A percentile compares a stretch with the other conserved stretches of the same genome.
Evolutionary conservation across 2,113 vertebrate genomes (phyloP).

Genomic region (Tringa solitaria): DNA sequence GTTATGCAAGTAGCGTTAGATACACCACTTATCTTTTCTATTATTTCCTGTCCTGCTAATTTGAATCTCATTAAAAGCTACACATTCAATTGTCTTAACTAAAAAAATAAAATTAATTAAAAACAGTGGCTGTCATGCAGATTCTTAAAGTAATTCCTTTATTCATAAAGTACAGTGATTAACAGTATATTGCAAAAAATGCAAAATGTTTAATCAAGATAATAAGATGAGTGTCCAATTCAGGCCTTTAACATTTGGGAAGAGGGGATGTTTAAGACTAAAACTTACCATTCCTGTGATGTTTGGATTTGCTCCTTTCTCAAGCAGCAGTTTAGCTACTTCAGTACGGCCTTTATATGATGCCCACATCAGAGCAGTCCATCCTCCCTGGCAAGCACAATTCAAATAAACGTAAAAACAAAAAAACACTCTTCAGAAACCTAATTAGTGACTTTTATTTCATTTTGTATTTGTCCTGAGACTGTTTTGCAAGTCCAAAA

Average conservation of each 20-base stretch:
- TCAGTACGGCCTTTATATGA: conserved; percentile 91
- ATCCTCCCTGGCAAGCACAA: conserved; percentile 83
- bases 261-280: rapidly evolving
- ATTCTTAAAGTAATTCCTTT: not conserved
- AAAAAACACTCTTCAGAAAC: not conserved
- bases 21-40: not conserved
- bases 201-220: not conserved
- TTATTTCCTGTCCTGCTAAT: not conserved
- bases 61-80: not conserved
- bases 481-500: not conserved
- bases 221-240: not conserved
- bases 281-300: conserved; percentile 92
- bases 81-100: not conserved
- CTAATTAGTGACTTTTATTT: not conserved
- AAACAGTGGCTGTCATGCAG: not conserved
- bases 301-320: conserved; percentile 91
- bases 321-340: conserved; percentile 86
- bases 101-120: not conserved
- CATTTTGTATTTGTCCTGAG: not conserved
- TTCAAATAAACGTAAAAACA: not conserved
- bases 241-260: not conserved
- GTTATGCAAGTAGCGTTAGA: not conserved
- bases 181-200: not conserved
- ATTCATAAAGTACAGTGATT: not conserved
- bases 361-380: conserved; percentile 97